Evolutionary conservation across 2,113 vertebrate genomes (phyloP).

Genomic region (Charina bottae): DNA sequence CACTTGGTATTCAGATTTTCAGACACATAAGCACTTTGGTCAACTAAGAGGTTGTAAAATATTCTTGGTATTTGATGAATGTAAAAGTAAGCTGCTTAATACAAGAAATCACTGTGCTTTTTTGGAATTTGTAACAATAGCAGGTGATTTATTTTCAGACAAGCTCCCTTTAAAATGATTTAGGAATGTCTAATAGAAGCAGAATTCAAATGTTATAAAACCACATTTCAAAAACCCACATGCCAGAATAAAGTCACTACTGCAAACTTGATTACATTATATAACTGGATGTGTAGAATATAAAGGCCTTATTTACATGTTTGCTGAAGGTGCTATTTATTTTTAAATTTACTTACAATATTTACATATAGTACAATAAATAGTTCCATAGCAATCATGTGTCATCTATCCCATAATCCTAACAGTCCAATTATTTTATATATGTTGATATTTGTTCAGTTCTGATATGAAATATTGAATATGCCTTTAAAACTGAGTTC

Average conservation of each 20-base stretch:
- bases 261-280: neutral
- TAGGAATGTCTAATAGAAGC: neutral
- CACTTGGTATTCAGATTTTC: conserved; percentile 2
- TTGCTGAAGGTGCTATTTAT: neutral
- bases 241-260: neutral
- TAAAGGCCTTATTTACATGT: neutral
- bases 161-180: neutral
- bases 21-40: neutral
- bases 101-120: neutral
- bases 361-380: neutral
- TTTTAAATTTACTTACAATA: neutral
- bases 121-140: neutral
- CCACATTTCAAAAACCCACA: neutral
- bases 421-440: neutral
- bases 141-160: neutral
- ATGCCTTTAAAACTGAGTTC: neutral
- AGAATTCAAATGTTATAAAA: neutral
- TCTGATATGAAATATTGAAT: neutral
- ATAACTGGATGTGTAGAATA: neutral
- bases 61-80: conserved; percentile 24
- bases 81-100: neutral
- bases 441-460: neutral
- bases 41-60: conserved; percentile 5
- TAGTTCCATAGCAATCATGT: neutral
- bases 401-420: neutral